Evolutionary conservation across 1,140 invertebrate genomes (phyloP), one percentile per base, ranked within the genome.

Genomic region (Ctenoplectra terminalis): DNA sequence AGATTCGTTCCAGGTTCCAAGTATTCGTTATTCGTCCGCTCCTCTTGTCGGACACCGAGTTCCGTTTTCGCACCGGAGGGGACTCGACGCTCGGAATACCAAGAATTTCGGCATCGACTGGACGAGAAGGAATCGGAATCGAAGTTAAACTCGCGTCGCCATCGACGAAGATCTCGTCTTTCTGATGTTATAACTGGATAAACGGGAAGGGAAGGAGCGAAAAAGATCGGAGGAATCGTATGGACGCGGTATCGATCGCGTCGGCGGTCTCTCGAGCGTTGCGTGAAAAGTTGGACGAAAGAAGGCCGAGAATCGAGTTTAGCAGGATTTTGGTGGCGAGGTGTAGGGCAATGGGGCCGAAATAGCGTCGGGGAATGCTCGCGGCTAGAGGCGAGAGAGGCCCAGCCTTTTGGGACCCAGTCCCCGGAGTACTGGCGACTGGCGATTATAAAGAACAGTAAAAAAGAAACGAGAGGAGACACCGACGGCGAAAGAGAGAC

Each of bases 361-460:
- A 89, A 88, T 89, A 92, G 90, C 89, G 87, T 81, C 88, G 86
- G 88, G 82, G 90, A 92, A 92, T 92, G 89, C 90, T 91, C 90
- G 87, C 91, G 91, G 89, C 90, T 92, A 92, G 87, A 91, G 87
- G 87, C 89, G 76, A 89, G 74, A 75, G 83, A 88, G 72, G 71
- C 58, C 58, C 87, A 85, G 81, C 76, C 88, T 89, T 87, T 86
- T 81, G 88, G 85, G 86, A 85, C 86, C 88, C 80, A 89, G 90
- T 90, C 89, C 81, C 79, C 76, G 88, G 84, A 88, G 90, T 90
- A 92, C 88, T 87, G 87, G 83, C 75, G 86, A 89, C 88, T 92
- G 92, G 92, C 92, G 92, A 93, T 93, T 94, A 93, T 94, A 93
- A 93, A 92, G 93, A 94, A 93, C 90, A 91, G 92, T 92, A 90